A percentile compares a stretch with the other conserved stretches of the same genome.
These are phyloP conservation scores for Philotrypesis tridentata DNA, from an alignment of 1,140 invertebrate genomes.

Conservation along the genomic window DNA sequence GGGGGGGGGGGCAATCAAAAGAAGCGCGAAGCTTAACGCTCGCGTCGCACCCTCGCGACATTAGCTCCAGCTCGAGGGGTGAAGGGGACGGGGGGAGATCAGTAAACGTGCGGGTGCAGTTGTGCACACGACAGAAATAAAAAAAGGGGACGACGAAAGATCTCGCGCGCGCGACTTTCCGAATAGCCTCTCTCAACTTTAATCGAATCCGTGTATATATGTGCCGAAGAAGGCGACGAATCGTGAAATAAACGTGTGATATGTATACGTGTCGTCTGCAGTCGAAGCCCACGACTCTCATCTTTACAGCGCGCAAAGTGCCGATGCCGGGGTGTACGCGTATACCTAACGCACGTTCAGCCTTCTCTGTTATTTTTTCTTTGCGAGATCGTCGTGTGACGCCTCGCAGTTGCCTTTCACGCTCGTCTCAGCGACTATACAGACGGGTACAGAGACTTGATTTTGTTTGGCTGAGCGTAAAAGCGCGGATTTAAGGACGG, in stretches of 20 bases:
- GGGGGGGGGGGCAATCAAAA: constrained; percentile 1
- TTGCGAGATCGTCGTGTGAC: not conserved
- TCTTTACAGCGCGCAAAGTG: constrained; percentile 57
- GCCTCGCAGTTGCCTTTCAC: not conserved
- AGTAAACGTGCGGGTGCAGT: not conserved
- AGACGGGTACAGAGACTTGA: not conserved
- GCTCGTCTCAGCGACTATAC: not conserved
- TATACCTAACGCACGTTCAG: too few species aligned
- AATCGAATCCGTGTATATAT: constrained; percentile 56
- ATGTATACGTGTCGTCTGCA: constrained; percentile 43
- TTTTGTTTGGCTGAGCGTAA: constrained; percentile 14
- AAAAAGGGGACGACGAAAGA: not conserved
- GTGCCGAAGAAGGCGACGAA: constrained; percentile 54
- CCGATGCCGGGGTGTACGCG: not conserved
- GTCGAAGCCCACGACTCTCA: not conserved
- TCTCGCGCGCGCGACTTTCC: constrained; percentile 28
- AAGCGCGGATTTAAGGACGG: constrained; percentile 21
- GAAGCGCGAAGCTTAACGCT: not conserved
- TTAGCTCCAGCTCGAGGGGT: not conserved
- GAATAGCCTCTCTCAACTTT: constrained; percentile 53
- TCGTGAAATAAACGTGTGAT: constrained; percentile 65
- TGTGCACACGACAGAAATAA: not conserved
- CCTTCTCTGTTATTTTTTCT: too few species aligned
- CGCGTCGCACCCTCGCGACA: not conserved
- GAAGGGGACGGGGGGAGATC: not conserved